phyloP scores from a whole-genome alignment of 2,113 vertebrate species.

The Callionymus lyra region DNA sequence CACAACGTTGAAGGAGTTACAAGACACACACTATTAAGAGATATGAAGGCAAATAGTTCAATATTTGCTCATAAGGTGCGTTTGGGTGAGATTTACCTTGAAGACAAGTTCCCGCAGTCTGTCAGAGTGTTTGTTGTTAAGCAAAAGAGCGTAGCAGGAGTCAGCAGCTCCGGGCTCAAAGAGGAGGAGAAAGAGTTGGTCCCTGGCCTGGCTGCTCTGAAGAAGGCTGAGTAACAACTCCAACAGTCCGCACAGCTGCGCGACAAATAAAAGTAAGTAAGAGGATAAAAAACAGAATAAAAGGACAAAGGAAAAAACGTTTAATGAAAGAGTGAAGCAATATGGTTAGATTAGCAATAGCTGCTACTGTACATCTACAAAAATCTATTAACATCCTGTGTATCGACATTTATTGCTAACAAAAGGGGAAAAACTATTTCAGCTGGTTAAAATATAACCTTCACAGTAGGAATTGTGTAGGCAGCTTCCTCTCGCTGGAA shows the following conservation, averaged over 20 bases:
- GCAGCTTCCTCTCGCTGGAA: conserved; percentile 15
- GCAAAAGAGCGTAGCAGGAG: conserved; percentile 83
- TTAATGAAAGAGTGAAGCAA: neutral
- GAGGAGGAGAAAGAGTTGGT: conserved; percentile 89
- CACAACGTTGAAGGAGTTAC: neutral
- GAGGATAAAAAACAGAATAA: neutral
- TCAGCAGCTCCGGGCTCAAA: conserved; percentile 89
- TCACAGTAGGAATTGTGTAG: conserved; percentile 3
- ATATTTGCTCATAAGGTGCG: neutral
- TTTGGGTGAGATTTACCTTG: conserved; percentile 66
- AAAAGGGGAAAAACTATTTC: conserved; percentile 10
- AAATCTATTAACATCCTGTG: no score
- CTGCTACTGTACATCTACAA: no score
- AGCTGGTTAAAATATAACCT: conserved; percentile 4
- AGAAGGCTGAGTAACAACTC: conserved; percentile 81
- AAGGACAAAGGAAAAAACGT: neutral
- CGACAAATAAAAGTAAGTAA: conserved; percentile 14
- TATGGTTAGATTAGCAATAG: no score
- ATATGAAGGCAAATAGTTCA: no score
- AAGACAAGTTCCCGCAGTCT: conserved; percentile 85
- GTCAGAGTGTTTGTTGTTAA: conserved; percentile 88
- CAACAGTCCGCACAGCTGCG: conserved; percentile 78
- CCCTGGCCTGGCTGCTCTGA: conserved; percentile 76
- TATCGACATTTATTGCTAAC: neutral
- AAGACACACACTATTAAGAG: neutral